Base-by-base conservation (phyloP, 2,797 vertebrate genomes). In the Oryzias sinensis region DNA sequence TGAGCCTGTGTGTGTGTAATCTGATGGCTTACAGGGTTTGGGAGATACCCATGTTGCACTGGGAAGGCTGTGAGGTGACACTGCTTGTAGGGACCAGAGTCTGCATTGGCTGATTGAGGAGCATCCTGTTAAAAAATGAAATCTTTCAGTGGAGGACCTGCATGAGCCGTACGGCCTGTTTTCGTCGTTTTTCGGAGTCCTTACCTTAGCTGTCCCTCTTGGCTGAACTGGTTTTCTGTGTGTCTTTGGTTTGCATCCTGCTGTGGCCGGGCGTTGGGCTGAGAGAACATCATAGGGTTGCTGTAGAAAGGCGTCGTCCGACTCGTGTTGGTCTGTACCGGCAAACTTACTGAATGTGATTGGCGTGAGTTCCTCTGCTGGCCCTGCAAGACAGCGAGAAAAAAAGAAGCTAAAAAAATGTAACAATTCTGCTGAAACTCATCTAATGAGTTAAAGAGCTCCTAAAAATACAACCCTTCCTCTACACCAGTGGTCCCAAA, bases 141-240 rank as follows among this genome's bases (percentile, higher is more conserved):
- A 71, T 14, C 8, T 48, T 49, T 77, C 51, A 72, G 4, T 14
- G 27, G 33, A 37, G 33, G 33, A 11, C 11, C 33, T 37, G 33
- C 33, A 11, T 37, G 33, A 37, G 9, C 8, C 33, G 11, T 37
- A 9, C 33, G 2, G 33, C 11, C 8, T 37, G n/a, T 1, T 11
- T 37, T 37, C 11, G 9, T 11, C 53, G 20, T 7, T 49, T 56
- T 42, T 54, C 4, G 8, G 18, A 40, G 13, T 14, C 51, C 68
- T 56, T 85, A 97, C 95, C 92, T 90, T 81, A 93, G 83, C 57
- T 90, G 94, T 81, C 88, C 91, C 1, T 93, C 93, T 69, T 91
- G 90, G 68, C 27, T 90, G 72, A 87, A 92, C 59, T 92, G 88
- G 14, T 59, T 17, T 13, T 87, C 70, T 0, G 81, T 61, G 6